These are phyloP conservation scores for Caenorhabditis sinica DNA, from an alignment of 2,888 invertebrate species.

Conservation along the genomic window DNA sequence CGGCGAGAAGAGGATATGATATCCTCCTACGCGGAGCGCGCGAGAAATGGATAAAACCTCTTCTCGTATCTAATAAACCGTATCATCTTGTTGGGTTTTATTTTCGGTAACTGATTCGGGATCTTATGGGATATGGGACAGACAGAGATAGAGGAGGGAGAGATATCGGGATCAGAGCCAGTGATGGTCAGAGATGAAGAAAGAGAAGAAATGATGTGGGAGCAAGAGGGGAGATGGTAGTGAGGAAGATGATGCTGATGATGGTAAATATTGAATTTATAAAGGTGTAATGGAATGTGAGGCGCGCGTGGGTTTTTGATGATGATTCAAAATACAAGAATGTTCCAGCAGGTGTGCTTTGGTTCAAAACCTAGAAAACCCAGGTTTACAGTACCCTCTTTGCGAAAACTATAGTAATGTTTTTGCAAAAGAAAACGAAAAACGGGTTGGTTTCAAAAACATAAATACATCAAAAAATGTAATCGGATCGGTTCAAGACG, in stretches of 20 bases:
- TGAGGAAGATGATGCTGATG: conserved; percentile 2
- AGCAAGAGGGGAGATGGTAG: neutral
- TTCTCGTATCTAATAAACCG: too few relatives aligned
- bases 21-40: conserved; percentile 28
- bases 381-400: conserved; percentile 2
- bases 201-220: conserved; percentile 32
- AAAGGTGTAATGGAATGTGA: conserved; percentile 34
- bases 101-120: conserved; percentile 49
- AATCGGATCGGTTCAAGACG: conserved; percentile 42
- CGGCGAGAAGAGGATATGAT: conserved; percentile 15
- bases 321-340: conserved; percentile 39
- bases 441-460: conserved; percentile 28
- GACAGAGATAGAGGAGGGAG: neutral
- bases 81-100: conserved; percentile 26
- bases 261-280: conserved; percentile 55
- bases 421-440: too few relatives aligned
- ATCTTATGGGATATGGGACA: neutral
- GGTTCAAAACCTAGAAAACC: neutral
- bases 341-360: neutral
- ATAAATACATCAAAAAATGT: conserved; percentile 41
- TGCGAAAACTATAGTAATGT: neutral
- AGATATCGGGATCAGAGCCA: neutral
- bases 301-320: conserved; percentile 12
- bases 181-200: conserved; percentile 36
- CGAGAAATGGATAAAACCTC: conserved; percentile 1